Percentiles rank a stretch among this genome's conserved stretches.
These are phyloP conservation scores for Ahaetulla prasina DNA, from an alignment of 2,113 vertebrate genomes.

Conservation along the genomic window DNA sequence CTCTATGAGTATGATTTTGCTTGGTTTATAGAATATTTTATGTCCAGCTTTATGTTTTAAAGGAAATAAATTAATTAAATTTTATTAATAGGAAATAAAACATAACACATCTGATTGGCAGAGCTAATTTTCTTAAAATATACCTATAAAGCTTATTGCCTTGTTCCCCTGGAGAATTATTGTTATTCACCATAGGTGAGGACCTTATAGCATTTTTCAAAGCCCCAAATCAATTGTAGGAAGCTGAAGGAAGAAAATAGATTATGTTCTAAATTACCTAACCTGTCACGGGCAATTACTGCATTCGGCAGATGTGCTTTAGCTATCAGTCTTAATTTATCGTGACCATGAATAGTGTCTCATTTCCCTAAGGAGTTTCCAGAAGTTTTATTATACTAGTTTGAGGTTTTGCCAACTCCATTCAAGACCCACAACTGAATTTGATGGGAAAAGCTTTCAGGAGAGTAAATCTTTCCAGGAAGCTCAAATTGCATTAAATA, in stretches of 20 bases:
- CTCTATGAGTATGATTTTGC: not conserved
- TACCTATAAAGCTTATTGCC: not conserved
- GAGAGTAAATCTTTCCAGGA: not conserved
- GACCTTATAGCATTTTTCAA: not conserved
- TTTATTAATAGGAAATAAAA: not conserved
- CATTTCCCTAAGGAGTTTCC: not conserved
- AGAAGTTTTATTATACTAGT: not conserved
- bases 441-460: not conserved
- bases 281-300: not conserved
- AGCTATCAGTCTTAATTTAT: not conserved
- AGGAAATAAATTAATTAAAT: not conserved
- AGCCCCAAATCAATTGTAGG: not conserved
- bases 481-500: conserved; percentile 3
- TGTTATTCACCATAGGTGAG: not conserved
- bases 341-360: not conserved
- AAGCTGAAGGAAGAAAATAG: not conserved
- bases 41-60: not conserved
- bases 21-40: not conserved
- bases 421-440: not conserved
- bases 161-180: not conserved
- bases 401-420: not conserved
- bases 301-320: not conserved
- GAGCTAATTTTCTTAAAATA: too few relatives aligned
- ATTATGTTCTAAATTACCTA: not conserved
- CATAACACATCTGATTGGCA: not conserved